A percentile compares a stretch with the other conserved stretches of the same genome.
These are phyloP conservation scores for Grapholita molesta DNA, from an alignment of 1,140 invertebrate genomes.

Conservation along the genomic window DNA sequence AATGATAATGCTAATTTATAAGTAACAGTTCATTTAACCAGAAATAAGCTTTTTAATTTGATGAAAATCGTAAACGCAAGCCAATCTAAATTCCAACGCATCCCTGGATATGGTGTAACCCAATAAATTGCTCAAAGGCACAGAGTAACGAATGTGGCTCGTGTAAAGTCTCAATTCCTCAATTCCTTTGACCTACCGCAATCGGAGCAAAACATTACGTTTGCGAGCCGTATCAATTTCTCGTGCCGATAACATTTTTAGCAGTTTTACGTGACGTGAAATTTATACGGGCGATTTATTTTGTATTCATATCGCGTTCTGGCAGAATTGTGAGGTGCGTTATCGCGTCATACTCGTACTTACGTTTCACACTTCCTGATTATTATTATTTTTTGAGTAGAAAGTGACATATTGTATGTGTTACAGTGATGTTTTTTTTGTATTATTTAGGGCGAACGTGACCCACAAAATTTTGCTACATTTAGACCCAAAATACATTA, in stretches of 20 bases:
- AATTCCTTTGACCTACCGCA: conserved; percentile 45
- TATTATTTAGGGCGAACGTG: no score
- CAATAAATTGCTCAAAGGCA: not conserved
- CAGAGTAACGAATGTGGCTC: not conserved
- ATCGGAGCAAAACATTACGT: conserved; percentile 50
- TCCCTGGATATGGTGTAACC: not conserved
- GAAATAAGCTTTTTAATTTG: not conserved
- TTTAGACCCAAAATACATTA: no score
- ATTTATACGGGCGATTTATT: conserved; percentile 72
- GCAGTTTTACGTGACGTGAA: conserved; percentile 71
- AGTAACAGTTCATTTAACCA: not conserved
- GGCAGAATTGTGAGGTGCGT: conserved; percentile 60
- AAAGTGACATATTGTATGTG: not conserved
- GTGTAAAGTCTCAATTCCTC: conserved; percentile 36
- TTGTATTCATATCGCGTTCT: conserved; percentile 69
- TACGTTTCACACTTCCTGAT: not conserved
- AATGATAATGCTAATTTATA: not conserved
- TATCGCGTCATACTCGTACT: conserved; percentile 51
- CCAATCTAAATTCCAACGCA: not conserved
- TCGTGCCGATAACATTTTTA: conserved; percentile 69
- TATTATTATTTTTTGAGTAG: not conserved
- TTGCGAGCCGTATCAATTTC: conserved; percentile 60
- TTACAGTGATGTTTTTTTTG: not conserved
- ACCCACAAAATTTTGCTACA: no score
- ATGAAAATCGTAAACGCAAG: not conserved